Evolutionary conservation across 2,113 vertebrate genomes (phyloP).

Genomic region (Gymnobelideus leadbeateri): DNA sequence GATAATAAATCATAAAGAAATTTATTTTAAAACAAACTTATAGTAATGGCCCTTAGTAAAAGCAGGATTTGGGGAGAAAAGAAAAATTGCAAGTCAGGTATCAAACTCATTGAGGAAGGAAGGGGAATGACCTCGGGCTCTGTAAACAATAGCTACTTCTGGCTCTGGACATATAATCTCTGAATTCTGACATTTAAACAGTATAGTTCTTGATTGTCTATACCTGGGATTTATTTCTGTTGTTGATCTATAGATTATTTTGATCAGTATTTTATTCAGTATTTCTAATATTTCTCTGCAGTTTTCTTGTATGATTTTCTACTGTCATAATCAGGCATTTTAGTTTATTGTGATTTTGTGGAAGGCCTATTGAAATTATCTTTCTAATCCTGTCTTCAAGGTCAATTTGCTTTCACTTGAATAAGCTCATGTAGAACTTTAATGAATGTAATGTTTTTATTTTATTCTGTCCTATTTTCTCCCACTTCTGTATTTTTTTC

Average conservation of each 20-base stretch:
- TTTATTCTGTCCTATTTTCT: not conserved
- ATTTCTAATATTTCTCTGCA: not conserved
- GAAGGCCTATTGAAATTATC: not conserved
- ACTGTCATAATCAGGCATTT: not conserved
- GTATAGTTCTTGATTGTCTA: not conserved
- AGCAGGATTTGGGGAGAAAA: not conserved
- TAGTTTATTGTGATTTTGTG: not conserved
- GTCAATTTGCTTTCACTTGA: not conserved
- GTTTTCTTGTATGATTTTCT: not conserved
- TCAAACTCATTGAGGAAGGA: not conserved
- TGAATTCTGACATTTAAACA: not conserved
- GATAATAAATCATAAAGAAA: too few relatives aligned
- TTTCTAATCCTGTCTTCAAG: not conserved
- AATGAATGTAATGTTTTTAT: not conserved
- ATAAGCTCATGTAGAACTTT: not conserved
- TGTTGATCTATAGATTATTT: not conserved
- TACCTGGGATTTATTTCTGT: not conserved
- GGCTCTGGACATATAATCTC: not conserved
- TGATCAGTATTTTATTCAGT: not conserved
- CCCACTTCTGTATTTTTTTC: not conserved
- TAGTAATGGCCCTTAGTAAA: too few relatives aligned
- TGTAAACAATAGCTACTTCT: not conserved
- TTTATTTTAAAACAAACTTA: too few relatives aligned
- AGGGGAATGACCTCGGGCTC: not conserved
- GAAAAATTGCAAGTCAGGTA: not conserved